Evolutionary conservation across 2,113 vertebrate species (phyloP).

Genomic region (Lepisosteus osseus): DNA sequence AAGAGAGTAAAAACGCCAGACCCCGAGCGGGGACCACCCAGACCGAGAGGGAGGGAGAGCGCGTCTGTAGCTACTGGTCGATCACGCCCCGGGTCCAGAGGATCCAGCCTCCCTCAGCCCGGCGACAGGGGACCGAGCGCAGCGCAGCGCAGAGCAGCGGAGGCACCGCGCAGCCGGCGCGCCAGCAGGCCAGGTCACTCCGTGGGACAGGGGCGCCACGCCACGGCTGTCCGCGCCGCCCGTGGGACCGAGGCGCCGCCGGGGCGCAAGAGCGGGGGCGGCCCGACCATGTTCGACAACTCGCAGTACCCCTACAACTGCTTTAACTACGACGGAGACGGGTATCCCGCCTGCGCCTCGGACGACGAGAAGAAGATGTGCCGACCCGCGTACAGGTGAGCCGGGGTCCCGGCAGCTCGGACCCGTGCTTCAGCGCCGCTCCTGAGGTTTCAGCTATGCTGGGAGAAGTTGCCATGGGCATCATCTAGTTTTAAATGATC

Average conservation of each 20-base stretch:
- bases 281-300: slow-evolving; percentile 83
- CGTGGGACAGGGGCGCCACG: background rate
- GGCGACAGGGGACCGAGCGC: slow-evolving; percentile 34
- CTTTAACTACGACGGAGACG: slow-evolving; percentile 91
- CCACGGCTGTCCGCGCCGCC: too few relatives aligned
- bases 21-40: slow-evolving; percentile 65
- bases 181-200: slow-evolving; percentile 12
- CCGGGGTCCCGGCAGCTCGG: too few relatives aligned
- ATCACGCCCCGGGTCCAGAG: slow-evolving; percentile 38
- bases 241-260: too few relatives aligned
- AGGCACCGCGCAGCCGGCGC: slow-evolving; percentile 43
- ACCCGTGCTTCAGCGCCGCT: too few relatives aligned
- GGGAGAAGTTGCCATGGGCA: too few relatives aligned
- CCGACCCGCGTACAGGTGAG: slow-evolving; percentile 90
- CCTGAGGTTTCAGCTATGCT: too few relatives aligned
- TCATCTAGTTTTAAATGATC: too few relatives aligned
- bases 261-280: slow-evolving; percentile 15
- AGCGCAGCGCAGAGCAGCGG: slow-evolving; percentile 17
- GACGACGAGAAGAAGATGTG: slow-evolving; percentile 91
- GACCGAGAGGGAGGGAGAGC: slow-evolving; percentile 40
- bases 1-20: slow-evolving; percentile 37
- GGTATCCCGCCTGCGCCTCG: slow-evolving; percentile 82
- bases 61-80: slow-evolving; percentile 42
- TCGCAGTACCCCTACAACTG: slow-evolving; percentile 96
- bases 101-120: slow-evolving; percentile 41